These are phyloP conservation scores for Megalurothrips usitatus DNA, from an alignment of 2,888 invertebrate genomes.

Conservation along the genomic window DNA sequence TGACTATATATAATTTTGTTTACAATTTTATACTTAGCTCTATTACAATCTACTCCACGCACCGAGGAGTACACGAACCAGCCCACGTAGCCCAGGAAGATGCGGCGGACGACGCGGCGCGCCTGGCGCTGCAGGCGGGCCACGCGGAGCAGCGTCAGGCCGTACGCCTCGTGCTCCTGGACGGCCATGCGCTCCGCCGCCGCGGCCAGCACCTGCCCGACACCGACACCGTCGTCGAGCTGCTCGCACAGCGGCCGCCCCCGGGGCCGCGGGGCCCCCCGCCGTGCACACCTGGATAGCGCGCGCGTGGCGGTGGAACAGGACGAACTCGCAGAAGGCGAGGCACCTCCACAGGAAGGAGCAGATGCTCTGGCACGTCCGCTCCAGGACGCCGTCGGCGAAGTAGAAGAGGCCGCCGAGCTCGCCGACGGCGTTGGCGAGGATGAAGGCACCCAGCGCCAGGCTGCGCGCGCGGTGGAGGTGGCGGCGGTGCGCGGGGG, in stretches of 20 bases:
- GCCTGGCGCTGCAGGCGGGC: neutral
- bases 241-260: neutral
- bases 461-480: neutral
- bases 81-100: neutral
- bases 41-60: neutral
- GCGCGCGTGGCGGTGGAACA: neutral
- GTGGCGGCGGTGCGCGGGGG: neutral
- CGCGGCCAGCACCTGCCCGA: neutral
- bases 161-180: neutral
- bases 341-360: neutral
- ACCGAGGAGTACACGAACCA: constrained; percentile 10
- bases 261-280: neutral
- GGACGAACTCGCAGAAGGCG: neutral
- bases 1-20: too few species aligned
- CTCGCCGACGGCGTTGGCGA: neutral
- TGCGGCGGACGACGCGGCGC: neutral
- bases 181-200: neutral
- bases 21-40: too few species aligned
- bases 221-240: neutral
- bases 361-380: neutral
- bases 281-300: neutral
- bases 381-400: neutral
- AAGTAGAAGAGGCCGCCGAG: neutral
- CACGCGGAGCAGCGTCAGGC: neutral
- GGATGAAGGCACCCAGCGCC: neutral